phyloP scores from a whole-genome alignment of 2,113 vertebrate species.

The Marcusenius ussheri region DNA sequence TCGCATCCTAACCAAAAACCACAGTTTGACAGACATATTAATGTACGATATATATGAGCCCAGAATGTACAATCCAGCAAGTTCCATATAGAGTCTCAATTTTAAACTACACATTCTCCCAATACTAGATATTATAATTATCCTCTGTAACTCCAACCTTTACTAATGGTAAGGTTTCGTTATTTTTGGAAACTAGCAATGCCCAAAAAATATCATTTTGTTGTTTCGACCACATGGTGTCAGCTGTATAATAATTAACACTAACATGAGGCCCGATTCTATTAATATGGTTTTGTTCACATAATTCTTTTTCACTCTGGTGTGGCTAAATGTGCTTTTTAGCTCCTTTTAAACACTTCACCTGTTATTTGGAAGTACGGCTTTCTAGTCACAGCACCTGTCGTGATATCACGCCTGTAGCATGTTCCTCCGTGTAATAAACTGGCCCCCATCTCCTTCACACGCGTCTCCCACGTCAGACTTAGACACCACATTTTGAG shows the following conservation, averaged over 20 bases:
- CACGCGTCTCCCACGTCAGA: background rate
- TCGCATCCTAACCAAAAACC: background rate
- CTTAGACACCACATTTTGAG: background rate
- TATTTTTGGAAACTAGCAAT: background rate
- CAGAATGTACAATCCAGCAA: background rate
- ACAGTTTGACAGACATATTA: background rate
- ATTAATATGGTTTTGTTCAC: background rate
- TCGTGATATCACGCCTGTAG: background rate
- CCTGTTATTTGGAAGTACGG: background rate
- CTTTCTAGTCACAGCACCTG: background rate
- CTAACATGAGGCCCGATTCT: background rate
- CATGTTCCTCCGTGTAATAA: background rate
- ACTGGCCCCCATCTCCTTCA: background rate
- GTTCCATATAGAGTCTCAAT: background rate
- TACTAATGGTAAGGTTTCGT: background rate
- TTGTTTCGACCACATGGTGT: background rate
- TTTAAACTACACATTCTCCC: background rate
- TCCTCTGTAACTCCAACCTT: background rate
- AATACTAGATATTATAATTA: background rate
- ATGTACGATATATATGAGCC: background rate
- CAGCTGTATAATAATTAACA: background rate
- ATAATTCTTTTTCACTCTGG: background rate
- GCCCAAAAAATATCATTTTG: background rate
- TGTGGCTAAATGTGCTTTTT: background rate
- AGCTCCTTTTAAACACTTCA: background rate